Evolutionary conservation across 2,113 vertebrate species (phyloP), one percentile per base, ranked within the genome.

Genomic region (Cheilinus undulatus): DNA sequence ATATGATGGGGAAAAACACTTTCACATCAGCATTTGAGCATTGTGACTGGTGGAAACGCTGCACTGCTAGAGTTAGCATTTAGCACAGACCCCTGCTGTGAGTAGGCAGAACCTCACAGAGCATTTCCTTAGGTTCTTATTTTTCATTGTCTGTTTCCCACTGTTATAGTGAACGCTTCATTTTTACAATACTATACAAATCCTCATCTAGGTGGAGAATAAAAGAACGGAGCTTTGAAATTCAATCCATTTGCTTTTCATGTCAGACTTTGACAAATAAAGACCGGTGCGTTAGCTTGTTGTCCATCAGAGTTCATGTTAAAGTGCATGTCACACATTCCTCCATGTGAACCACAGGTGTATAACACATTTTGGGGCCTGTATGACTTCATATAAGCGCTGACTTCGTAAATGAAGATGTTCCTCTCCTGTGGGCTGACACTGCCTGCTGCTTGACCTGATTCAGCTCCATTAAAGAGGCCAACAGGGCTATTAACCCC

Each of bases 401-500:
- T 65, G 67, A 81, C 82, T 88, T 85, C 75, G 57, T 79, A 80
- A 79, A 82, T 59, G 69, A 60, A 82, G 79, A 85, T 36, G 73
- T 50, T 72, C 22, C 61, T 64, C 62, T 73, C 70, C 79, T 65
- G 68, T 66, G 77, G 67, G 64, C 75, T 69, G 72, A 82, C 73
- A 50, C 59, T 32, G 64, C 53, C 76, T 77, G 83, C 65, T 67
- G 82, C 83, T 73, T 69, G 76, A 84, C 77, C 86, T 82, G 79
- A 87, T 85, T 82, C 82, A 76, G 87, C 81, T 85, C 88, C 86
- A 92, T 93, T 93, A 92, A 92, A 88, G 78, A 91, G 87, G 91
- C 77, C 91, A 92, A 91, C 84, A 89, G 89, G 42, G 77, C 89
- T 91, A 92, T 93, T 93, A 93, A 92, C 92, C 92, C 79, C 78